Base-by-base conservation (phyloP, 2,113 vertebrate species). In the Ahaetulla prasina region DNA sequence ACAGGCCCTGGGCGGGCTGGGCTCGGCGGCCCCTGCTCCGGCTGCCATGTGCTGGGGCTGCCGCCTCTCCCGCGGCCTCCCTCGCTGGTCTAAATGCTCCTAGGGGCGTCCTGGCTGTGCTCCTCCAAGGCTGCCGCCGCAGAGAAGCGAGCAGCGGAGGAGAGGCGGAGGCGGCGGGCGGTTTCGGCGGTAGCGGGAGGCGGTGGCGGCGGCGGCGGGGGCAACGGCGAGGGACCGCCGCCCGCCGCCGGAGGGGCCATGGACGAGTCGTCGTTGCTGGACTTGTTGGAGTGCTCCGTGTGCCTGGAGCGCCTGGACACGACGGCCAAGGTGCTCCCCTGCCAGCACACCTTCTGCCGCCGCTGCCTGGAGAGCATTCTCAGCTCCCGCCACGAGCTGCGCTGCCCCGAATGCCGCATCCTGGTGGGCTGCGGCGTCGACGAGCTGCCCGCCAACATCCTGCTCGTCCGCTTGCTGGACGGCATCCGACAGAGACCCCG, bases 261-360 rank as follows among this genome's bases (percentile, higher is more conserved):
- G 99, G 99, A 99, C 97, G 99, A 99, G 97, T 99, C 98, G 89
- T 99, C 99, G 93, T 97, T 99, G 96, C 96, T 99, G 98, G 99
- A 99, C 97, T 95, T 99, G 93, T 96, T 99, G 97, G 99, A 99
- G 97, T 99, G 99, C 96, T 98, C 99, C 85, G 99, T 99, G 94
- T 99, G 99, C 97, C 97, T 99, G 98, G 99, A 99, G 97, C 98
- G 99, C 93, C 97, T 99, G 98, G 99, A 99, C 97, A 98, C 98
- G 93, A 99, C 98, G 94, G 99, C 99, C 96, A 98, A 98, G 96
- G 99, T 98, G 93, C 98, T 99, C 93, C 99, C 99, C 22, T 99
- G 99, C 96, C 99, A 99, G 97, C 99, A 99, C 97, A 99, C 99
- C 95, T 99, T 99, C 98, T 99, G 99, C 96, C 98, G 98, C 95